Evolutionary conservation across 30 jellyfish, hydroid and myxozoan species (phyloP).

Genomic region (Cassiopea xamachana): DNA sequence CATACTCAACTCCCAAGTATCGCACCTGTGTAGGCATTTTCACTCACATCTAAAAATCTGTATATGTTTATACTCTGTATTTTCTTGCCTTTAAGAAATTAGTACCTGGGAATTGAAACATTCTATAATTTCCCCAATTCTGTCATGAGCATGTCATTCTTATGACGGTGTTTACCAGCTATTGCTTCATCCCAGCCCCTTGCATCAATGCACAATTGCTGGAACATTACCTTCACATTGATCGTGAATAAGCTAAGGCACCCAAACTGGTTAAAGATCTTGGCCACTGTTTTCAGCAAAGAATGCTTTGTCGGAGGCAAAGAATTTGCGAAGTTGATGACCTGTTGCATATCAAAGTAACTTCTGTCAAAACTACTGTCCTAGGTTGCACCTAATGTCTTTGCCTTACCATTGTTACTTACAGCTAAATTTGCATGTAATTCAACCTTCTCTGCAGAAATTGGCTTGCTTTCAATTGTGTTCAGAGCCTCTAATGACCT

Average conservation of each 20-base stretch:
- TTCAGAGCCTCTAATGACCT: too few relatives aligned
- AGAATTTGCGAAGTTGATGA: conserved; percentile 38
- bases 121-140: conserved; percentile 17
- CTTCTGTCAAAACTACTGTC: conserved; percentile 46
- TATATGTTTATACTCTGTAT: conserved; percentile 48
- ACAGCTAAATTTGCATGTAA: not conserved
- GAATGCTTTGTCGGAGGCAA: conserved; percentile 68
- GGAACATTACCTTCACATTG: conserved; percentile 63
- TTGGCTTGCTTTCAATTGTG: not conserved
- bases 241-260: conserved; percentile 47
- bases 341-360: conserved; percentile 22
- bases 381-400: conserved; percentile 57
- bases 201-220: conserved; percentile 64
- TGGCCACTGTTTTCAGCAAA: conserved; percentile 68
- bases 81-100: conserved; percentile 5
- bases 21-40: conserved; percentile 62
- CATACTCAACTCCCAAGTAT: conserved; percentile 65
- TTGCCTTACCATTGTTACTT: not conserved
- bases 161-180: conserved; percentile 9
- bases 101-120: conserved; percentile 29
- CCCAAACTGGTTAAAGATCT: conserved; percentile 86
- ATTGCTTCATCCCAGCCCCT: conserved; percentile 72
- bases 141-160: conserved; percentile 23
- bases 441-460: not conserved
- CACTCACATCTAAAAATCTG: conserved; percentile 80